A percentile compares a stretch with the other conserved stretches of the same genome.
Evolutionary conservation across 1,140 invertebrate species (phyloP).

Genomic region (Dinoponera quadriceps): DNA sequence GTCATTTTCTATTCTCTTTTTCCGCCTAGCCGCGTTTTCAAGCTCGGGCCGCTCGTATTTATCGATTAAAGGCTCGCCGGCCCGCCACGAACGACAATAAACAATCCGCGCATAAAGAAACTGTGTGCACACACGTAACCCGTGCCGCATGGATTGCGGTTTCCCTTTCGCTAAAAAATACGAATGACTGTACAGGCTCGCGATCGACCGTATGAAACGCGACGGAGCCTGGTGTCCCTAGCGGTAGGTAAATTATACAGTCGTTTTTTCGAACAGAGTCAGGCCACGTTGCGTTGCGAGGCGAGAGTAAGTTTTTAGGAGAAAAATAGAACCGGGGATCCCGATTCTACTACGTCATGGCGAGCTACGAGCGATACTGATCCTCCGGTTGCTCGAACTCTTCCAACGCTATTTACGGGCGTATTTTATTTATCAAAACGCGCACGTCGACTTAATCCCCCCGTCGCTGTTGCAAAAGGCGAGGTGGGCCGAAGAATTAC

Average conservation of each 20-base stretch:
- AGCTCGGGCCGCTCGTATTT: slow-evolving; percentile 34
- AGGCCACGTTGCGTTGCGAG: background rate
- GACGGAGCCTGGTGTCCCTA: background rate
- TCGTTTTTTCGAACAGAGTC: background rate
- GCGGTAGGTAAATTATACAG: slow-evolving; percentile 14
- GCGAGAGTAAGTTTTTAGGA: background rate
- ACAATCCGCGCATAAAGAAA: slow-evolving; percentile 54
- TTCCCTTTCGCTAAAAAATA: slow-evolving; percentile 55
- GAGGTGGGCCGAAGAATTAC: background rate
- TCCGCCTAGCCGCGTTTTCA: background rate
- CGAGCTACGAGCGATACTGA: background rate
- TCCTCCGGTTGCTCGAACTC: too few relatives aligned
- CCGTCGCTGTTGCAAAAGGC: background rate
- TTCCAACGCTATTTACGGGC: background rate
- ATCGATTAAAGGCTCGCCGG: slow-evolving; percentile 44
- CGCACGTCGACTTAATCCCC: background rate
- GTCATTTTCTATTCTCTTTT: slow-evolving; percentile 12
- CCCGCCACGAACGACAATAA: slow-evolving; percentile 31
- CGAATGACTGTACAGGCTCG: slow-evolving; percentile 23
- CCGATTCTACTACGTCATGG: background rate
- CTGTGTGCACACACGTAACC: slow-evolving; percentile 28
- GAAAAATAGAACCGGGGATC: background rate
- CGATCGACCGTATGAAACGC: slow-evolving; percentile 34
- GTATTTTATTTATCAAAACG: slow-evolving; percentile 11
- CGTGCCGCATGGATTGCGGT: slow-evolving; percentile 31